Conservation (phyloP, 2,113 vertebrate genomes). For the Cyanoliseus patagonus region DNA sequence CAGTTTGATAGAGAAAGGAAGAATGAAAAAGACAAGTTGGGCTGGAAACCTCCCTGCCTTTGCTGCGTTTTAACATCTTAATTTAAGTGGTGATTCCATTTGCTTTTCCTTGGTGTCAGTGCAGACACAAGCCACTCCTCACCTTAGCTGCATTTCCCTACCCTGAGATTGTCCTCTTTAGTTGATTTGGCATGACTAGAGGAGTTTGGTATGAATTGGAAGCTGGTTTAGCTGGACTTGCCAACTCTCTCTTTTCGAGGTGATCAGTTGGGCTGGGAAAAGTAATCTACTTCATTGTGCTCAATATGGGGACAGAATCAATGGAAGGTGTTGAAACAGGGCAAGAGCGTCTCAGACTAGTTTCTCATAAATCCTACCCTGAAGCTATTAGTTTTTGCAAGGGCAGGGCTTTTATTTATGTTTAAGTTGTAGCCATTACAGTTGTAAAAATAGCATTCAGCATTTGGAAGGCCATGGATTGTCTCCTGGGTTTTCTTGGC, state of each 20-base stretch:
- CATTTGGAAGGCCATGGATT: not conserved
- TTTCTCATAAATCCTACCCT: not conserved
- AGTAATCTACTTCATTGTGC: not conserved
- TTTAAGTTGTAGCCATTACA: not conserved
- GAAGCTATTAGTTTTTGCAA: not conserved
- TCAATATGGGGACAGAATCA: not conserved
- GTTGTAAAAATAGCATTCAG: not conserved
- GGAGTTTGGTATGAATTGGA: not conserved
- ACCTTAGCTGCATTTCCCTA: not conserved
- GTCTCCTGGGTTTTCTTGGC: not conserved
- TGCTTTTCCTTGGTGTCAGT: not conserved
- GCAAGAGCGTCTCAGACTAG: not conserved
- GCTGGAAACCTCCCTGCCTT: not conserved
- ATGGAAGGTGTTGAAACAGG: not conserved
- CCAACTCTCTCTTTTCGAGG: not conserved
- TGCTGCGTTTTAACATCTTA: not conserved
- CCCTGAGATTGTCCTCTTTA: not conserved
- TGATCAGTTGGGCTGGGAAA: not conserved
- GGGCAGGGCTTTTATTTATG: not conserved
- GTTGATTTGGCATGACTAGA: not conserved
- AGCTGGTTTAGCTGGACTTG: not conserved
- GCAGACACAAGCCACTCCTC: not conserved
- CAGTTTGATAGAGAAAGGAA: not conserved
- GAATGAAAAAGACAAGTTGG: not conserved
- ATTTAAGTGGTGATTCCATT: not conserved